These are phyloP conservation scores for Hipparchia semele DNA, from an alignment of 2,888 invertebrate genomes.

Conservation along the genomic window DNA sequence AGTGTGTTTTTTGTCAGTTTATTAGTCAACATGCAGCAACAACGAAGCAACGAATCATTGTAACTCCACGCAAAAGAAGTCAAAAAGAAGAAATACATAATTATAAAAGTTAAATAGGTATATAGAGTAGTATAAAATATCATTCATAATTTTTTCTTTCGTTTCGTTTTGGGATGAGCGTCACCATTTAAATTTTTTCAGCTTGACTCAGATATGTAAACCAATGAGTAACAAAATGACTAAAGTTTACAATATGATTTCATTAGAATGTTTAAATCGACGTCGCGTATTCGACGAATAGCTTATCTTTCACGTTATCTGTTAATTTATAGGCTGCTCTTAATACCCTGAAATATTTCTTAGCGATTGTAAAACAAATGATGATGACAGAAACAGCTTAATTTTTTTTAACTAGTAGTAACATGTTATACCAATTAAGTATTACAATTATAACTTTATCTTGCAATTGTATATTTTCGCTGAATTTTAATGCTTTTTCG, in stretches of 20 bases:
- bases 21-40: too few species aligned
- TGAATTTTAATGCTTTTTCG: too few species aligned
- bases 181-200: slow-evolving; percentile 59
- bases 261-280: slow-evolving; percentile 58
- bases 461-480: too few species aligned
- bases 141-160: too few species aligned
- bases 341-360: slow-evolving; percentile 49
- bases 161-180: slow-evolving; percentile 48
- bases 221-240: slow-evolving; percentile 58
- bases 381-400: not conserved
- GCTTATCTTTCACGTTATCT: slow-evolving; percentile 59
- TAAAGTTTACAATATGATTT: slow-evolving; percentile 62
- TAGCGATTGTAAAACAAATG: not conserved
- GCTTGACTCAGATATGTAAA: slow-evolving; percentile 67
- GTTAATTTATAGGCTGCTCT: slow-evolving; percentile 51
- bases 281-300: slow-evolving; percentile 59
- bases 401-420: not conserved
- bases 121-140: too few species aligned
- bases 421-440: too few species aligned
- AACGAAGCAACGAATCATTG: too few species aligned
- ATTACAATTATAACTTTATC: too few species aligned
- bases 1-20: too few species aligned
- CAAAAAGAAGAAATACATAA: too few species aligned
- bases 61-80: too few species aligned
- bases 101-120: not conserved